phyloP scores from a whole-genome alignment of 2,797 vertebrate genomes.

The Anas bernieri region DNA sequence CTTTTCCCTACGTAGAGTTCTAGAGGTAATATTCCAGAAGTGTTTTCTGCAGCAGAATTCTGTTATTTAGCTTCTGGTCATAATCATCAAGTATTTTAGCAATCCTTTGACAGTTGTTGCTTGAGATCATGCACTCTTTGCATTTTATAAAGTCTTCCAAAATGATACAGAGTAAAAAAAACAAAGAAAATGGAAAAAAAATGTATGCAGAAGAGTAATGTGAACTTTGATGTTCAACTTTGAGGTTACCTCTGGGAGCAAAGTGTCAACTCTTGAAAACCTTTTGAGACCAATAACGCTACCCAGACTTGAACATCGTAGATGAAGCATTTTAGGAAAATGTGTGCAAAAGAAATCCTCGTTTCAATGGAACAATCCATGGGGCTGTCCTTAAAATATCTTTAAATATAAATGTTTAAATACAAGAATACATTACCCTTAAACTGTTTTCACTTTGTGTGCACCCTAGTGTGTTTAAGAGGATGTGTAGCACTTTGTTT shows the following conservation, averaged over 20 bases:
- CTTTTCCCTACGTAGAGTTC: background rate
- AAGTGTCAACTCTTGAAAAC: background rate
- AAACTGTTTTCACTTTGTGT: background rate
- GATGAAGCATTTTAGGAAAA: background rate
- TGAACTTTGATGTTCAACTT: background rate
- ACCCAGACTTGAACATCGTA: background rate
- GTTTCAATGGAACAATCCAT: background rate
- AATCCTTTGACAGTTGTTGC: background rate
- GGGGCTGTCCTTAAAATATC: background rate
- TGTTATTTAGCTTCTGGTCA: background rate
- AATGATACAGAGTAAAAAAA: background rate
- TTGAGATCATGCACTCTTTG: background rate
- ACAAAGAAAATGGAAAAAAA: background rate
- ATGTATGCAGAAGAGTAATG: background rate
- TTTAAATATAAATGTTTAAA: background rate
- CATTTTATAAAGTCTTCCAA: background rate
- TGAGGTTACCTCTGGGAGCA: background rate
- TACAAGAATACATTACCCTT: background rate
- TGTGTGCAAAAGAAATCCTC: background rate
- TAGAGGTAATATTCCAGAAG: background rate
- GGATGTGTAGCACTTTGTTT: background rate
- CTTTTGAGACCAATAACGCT: background rate
- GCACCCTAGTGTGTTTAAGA: too few relatives aligned
- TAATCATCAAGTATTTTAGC: background rate
- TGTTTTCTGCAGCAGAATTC: background rate